Evolutionary conservation across 2,888 invertebrate species (phyloP).

Genomic region (Scaptomyza tumidula): DNA sequence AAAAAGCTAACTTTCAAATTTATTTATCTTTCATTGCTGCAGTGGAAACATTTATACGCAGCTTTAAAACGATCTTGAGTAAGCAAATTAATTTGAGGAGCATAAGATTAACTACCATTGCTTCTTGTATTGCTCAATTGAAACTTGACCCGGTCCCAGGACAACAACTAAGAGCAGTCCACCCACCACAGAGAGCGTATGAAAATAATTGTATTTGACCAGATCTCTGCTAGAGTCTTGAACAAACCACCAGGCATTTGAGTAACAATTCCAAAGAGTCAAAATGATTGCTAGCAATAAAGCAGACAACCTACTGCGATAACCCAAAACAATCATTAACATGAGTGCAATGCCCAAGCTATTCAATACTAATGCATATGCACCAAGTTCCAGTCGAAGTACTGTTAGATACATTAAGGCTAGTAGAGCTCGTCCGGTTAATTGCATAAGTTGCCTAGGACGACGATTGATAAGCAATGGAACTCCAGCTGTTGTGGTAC

Average conservation of each 20-base stretch:
- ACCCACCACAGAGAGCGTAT: constrained; percentile 47
- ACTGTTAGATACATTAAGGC: constrained; percentile 38
- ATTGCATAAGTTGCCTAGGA: constrained; percentile 38
- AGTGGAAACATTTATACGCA: too few species aligned
- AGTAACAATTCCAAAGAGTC: constrained; percentile 30
- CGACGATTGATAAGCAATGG: constrained; percentile 19
- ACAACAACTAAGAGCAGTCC: constrained; percentile 44
- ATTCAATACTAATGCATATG: constrained; percentile 14
- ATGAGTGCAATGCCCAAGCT: constrained; percentile 28
- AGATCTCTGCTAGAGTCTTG: constrained; percentile 7
- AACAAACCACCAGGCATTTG: constrained; percentile 38
- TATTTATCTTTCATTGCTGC: too few species aligned
- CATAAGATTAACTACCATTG: constrained; percentile 21
- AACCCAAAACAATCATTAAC: constrained; percentile 41
- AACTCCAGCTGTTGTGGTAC: constrained; percentile 21
- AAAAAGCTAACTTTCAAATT: too few species aligned
- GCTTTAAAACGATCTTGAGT: too few species aligned
- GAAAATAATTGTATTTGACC: constrained; percentile 41
- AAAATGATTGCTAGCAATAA: constrained; percentile 24
- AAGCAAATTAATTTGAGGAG: background rate
- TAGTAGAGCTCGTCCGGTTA: constrained; percentile 35
- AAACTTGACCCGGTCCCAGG: constrained; percentile 40
- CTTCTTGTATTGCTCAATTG: constrained; percentile 51
- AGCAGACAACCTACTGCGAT: constrained; percentile 38
- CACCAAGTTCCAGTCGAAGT: constrained; percentile 15